phyloP scores from a whole-genome alignment of 1,140 invertebrate species.

The Oryzaephilus surinamensis region DNA sequence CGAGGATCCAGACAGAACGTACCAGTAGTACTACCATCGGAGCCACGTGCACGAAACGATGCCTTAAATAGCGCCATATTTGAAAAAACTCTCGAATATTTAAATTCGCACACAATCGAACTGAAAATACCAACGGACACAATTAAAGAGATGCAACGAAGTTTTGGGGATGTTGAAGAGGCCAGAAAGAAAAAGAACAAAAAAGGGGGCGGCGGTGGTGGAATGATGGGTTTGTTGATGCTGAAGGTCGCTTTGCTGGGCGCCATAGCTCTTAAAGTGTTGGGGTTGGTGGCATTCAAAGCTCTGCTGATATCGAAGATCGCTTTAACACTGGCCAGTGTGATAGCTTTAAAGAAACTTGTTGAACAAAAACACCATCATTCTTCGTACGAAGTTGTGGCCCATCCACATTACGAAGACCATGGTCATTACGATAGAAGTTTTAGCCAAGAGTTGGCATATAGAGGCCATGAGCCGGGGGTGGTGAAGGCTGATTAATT shows the following conservation, averaged over 20 bases:
- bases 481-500: no score
- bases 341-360: slow-evolving; percentile 70
- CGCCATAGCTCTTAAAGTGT: slow-evolving; percentile 61
- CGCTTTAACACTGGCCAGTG: slow-evolving; percentile 59
- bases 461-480: slow-evolving; percentile 39
- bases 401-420: slow-evolving; percentile 54
- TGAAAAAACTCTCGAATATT: slow-evolving; percentile 60
- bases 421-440: slow-evolving; percentile 39
- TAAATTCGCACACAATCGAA: slow-evolving; percentile 67
- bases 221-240: slow-evolving; percentile 62
- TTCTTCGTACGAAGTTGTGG: slow-evolving; percentile 58
- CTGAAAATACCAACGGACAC: slow-evolving; percentile 60
- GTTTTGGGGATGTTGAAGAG: slow-evolving; percentile 1
- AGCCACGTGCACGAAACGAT: slow-evolving; percentile 59
- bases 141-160: slow-evolving; percentile 48
- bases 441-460: slow-evolving; percentile 42
- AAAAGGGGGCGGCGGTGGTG: slow-evolving; percentile 61
- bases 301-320: slow-evolving; percentile 71
- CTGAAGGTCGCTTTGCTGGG: slow-evolving; percentile 68
- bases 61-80: slow-evolving; percentile 63
- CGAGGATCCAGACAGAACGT: slow-evolving; percentile 38
- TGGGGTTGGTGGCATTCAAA: slow-evolving; percentile 72
- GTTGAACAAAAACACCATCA: slow-evolving; percentile 55
- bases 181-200: slow-evolving; percentile 30
- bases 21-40: slow-evolving; percentile 46